Conservation (phyloP, 2,888 invertebrate genomes). For the Lasioglossum marginatum region DNA sequence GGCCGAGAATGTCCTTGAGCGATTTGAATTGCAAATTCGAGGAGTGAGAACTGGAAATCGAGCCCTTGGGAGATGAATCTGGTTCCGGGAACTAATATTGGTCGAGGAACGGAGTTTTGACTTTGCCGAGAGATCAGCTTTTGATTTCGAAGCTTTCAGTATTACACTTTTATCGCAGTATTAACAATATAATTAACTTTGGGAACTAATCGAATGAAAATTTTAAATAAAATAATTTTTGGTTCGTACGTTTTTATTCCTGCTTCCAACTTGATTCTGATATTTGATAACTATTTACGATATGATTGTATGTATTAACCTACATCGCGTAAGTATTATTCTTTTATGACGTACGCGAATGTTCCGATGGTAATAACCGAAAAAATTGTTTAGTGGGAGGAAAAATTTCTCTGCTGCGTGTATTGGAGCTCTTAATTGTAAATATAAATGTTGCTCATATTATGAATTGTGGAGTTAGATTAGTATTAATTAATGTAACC, state of each 20-base stretch:
- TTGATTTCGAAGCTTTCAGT: background rate
- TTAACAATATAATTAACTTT: background rate
- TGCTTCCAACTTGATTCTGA: no score
- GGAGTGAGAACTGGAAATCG: background rate
- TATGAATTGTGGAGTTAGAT: no score
- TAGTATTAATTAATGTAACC: no score
- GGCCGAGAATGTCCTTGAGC: background rate
- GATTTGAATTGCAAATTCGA: constrained; percentile 25
- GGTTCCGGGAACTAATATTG: background rate
- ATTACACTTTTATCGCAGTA: background rate
- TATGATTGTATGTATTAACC: no score
- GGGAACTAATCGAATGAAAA: background rate
- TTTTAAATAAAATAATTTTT: background rate
- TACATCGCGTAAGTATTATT: no score
- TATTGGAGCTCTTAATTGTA: no score
- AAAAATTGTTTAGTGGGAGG: no score
- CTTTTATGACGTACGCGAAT: no score
- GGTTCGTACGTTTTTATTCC: background rate
- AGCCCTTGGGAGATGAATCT: background rate
- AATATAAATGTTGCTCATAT: no score
- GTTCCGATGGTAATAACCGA: no score
- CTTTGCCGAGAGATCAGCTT: background rate
- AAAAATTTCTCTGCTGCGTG: no score
- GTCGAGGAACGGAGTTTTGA: background rate
- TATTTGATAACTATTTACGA: no score